Conservation (phyloP, 2,797 vertebrate genomes). For the Tarsius wallacei region DNA sequence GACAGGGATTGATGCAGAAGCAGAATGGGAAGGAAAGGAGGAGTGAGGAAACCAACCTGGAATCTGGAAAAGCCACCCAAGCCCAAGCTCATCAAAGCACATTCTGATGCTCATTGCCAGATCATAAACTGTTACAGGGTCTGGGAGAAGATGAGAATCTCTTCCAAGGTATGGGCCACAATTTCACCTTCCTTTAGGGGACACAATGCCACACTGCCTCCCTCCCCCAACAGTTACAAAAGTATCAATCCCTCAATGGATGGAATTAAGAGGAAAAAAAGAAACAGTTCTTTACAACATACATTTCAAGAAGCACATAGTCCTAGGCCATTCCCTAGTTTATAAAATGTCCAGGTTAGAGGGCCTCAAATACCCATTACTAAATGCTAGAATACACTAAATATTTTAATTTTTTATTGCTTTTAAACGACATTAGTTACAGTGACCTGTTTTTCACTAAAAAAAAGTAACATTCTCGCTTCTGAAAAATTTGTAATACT, state of each 20-base stretch:
- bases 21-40: neutral
- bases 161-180: neutral
- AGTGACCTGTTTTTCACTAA: neutral
- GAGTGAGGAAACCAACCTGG: neutral
- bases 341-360: neutral
- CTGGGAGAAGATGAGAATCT: neutral
- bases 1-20: neutral
- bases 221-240: neutral
- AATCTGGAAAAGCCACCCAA: neutral
- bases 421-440: neutral
- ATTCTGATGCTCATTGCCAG: neutral
- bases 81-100: neutral
- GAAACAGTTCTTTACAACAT: neutral
- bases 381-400: neutral
- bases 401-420: neutral
- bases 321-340: neutral
- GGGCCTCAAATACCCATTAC: neutral
- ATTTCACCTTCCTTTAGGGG: neutral
- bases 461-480: neutral
- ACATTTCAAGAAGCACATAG: neutral
- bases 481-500: neutral
- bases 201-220: neutral
- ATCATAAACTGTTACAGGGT: too few relatives aligned
- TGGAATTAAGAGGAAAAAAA: constrained; percentile 26
- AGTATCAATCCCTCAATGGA: neutral